Evolutionary conservation across 2,113 vertebrate genomes (phyloP).

Genomic region (Brienomyrus brachyistius): DNA sequence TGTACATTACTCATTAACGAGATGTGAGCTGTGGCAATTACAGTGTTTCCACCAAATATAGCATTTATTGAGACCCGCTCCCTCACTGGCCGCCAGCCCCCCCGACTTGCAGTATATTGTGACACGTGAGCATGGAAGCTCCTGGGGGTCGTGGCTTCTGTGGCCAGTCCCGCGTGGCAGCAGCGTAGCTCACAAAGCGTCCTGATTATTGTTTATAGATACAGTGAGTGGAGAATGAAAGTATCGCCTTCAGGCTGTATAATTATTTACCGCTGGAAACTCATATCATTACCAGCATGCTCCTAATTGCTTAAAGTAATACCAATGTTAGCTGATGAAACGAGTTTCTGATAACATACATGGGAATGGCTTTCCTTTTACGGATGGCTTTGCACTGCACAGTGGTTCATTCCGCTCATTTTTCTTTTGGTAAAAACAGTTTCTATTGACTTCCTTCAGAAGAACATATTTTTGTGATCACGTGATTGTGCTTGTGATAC

Average conservation of each 20-base stretch:
- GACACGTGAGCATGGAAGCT: conserved; percentile 63
- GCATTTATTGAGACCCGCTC: conserved; percentile 67
- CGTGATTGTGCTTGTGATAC: not conserved
- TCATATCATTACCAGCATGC: conserved; percentile 98
- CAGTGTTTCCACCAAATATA: conserved; percentile 73
- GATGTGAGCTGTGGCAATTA: conserved; percentile 76
- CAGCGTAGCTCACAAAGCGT: conserved; percentile 80
- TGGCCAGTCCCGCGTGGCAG: conserved; percentile 72
- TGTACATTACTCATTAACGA: conserved; percentile 84
- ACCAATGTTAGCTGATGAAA: conserved; percentile 99
- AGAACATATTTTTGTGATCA: not conserved
- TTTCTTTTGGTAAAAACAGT: conserved; percentile 44
- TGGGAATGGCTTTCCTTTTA: conserved; percentile 77
- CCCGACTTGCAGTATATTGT: conserved; percentile 73
- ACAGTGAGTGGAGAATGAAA: conserved; percentile 94
- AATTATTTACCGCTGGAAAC: conserved; percentile 99
- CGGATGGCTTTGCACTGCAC: conserved; percentile 65
- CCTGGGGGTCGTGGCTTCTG: conserved; percentile 86
- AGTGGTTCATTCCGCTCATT: conserved; percentile 57
- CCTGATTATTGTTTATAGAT: conserved; percentile 99
- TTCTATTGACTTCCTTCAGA: conserved; percentile 10
- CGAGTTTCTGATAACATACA: conserved; percentile 80
- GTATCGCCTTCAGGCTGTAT: conserved; percentile 90
- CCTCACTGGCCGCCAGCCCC: conserved; percentile 56
- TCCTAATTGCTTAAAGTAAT: conserved; percentile 99